Base-by-base conservation (phyloP, 2,888 invertebrate species). In the Sphinx pinastri region DNA sequence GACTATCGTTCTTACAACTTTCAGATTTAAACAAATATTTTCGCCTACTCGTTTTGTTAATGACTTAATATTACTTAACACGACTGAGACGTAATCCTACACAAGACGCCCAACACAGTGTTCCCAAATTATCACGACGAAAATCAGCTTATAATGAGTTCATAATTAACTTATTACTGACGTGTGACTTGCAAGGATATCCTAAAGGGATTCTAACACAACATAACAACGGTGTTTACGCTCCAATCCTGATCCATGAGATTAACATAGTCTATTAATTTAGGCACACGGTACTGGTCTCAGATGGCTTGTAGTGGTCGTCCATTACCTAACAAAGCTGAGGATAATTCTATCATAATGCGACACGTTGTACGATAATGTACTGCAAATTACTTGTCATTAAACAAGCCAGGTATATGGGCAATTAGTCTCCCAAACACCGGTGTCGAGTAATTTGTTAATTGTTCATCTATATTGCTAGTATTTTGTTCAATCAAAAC, bases 351-450 rank as follows among this genome's bases (percentile, higher is more conserved):
- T 79, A 82, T 85, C 87, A 87, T 88, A 89, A 89, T 88, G 86
- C 89, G 82, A 84, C 84, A 83, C 84, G 84, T 81, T 81, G 83
- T 79, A 78, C 84, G 82, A 83, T 90, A 91, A 92, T 92, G 85
- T 86, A 88, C 87, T 88, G 89, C 88, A 88, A 91, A 92, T 91
- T 87, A 89, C 90, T 88, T 85, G 88, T 88, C 89, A 89, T 91
- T 92, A 90, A 79, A 77, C 79, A 79, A 86, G 80, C 84, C 81
- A 78, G 79, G 80, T 85, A 85, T 86, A 79, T 81, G 76, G 71
- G 81, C 82, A 85, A 91, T 91, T 89, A 89, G 85, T 88, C 86
- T 81, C 77, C 79, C 76, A 76, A 75, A 71, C 69, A 71, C 67
- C 72, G 70, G 69, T 73, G 73, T 74, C 72, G 73, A 78, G 75